Evolutionary conservation across 1,140 invertebrate species (phyloP), one percentile per base, ranked within the genome.

Genomic region (Drosophila murphyi): DNA sequence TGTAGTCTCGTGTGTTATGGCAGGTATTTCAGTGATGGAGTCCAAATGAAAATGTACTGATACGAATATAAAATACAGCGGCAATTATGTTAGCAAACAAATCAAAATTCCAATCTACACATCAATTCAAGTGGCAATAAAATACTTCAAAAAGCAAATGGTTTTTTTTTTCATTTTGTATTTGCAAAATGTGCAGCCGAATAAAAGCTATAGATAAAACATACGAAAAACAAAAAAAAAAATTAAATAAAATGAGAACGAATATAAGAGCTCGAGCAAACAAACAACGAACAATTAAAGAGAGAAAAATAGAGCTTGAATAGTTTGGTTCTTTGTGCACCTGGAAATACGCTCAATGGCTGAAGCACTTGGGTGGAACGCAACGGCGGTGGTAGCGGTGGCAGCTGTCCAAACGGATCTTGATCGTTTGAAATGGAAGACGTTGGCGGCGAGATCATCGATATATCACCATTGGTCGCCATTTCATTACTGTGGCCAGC

Each of bases 371-470:
- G 92, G 81, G 92, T 92, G 82, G 92, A 92, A 92, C 92, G 92
- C 92, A 92, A 78, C 80, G 92, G 92, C 86, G 92, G 92, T 86
- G 91, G 91, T 80, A 92, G 90, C 78, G 92, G 92, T 79, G 92
- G 92, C 82, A 92, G 78, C 82, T 92, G 87, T 91, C 91, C 92
- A 89, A 92, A 92, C 78, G 92, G 92, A 88, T 92, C 92, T 89
- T 92, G 92, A 74, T 92, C 92, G 92, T 92, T 92, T 78, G 92
- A 92, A 77, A 91, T 91, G 83, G 92, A 92, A 85, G 92, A 92
- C 87, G 92, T 92, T 76, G 92, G 92, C 79, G 92, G 92, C 83
- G 92, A 92, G 91, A 92, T 92, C 91, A 92, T 92, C 92, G 92
- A 92, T 74, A 92, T 80, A 80, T 92, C 85, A 92, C 82, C 91